A percentile compares a stretch with the other conserved stretches of the same genome.
phyloP scores from a whole-genome alignment of 1,140 invertebrate species.

The Drosophila jambulina region DNA sequence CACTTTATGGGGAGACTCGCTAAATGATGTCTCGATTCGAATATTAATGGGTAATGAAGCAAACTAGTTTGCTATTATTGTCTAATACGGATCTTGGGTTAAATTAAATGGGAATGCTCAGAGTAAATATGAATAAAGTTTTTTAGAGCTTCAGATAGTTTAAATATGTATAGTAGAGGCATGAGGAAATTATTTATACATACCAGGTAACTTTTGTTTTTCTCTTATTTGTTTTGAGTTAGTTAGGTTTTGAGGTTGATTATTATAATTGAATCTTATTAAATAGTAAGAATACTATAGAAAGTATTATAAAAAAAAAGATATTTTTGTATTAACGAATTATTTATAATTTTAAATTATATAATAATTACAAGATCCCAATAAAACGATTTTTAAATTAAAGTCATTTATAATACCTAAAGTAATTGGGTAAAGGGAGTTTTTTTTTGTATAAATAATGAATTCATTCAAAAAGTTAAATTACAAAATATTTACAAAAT shows the following conservation, averaged over 20 bases:
- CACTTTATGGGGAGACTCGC: constrained; percentile 21
- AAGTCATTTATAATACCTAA: no score
- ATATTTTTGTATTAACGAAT: no score
- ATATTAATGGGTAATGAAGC: constrained; percentile 29
- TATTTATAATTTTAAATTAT: background rate
- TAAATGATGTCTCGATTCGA: constrained; percentile 22
- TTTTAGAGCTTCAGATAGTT: background rate
- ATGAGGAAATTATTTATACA: background rate
- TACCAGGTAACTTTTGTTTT: background rate
- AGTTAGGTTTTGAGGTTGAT: no score
- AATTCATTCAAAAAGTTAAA: no score
- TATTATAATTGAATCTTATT: background rate
- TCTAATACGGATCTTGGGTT: constrained; percentile 22
- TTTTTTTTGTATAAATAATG: no score
- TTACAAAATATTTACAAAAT: no score
- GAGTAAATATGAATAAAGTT: constrained; percentile 9
- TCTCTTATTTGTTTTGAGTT: background rate
- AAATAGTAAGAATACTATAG: no score
- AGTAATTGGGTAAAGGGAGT: no score
- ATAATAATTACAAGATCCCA: background rate
- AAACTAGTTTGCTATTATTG: constrained; percentile 31
- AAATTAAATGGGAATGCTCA: constrained; percentile 17
- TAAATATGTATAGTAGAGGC: background rate
- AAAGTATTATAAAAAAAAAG: background rate
- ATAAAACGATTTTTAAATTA: no score